phyloP scores from a whole-genome alignment of 2,797 vertebrate species.

The Anabacerthia variegaticeps region DNA sequence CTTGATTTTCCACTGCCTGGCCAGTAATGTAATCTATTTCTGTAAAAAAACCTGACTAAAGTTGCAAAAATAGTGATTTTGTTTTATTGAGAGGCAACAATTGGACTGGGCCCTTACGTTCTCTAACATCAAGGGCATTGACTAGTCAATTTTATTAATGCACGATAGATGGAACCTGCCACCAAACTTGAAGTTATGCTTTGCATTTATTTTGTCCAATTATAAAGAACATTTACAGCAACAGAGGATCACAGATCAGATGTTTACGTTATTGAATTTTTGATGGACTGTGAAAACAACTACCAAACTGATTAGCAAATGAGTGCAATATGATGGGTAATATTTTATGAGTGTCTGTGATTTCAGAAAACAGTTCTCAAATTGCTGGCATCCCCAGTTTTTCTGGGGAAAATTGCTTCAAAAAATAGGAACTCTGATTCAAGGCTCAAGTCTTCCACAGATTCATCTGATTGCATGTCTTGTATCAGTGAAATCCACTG shows the following conservation, averaged over 20 bases:
- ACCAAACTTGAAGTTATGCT: not conserved
- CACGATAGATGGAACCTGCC: not conserved
- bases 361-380: not conserved
- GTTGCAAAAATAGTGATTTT: not conserved
- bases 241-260: not conserved
- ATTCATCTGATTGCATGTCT: not conserved
- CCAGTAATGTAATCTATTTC: not conserved
- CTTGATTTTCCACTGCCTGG: not conserved
- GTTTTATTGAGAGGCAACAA: not conserved
- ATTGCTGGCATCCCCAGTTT: not conserved
- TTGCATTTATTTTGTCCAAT: not conserved
- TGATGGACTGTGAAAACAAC: not conserved
- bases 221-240: not conserved
- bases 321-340: not conserved
- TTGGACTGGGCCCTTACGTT: not conserved
- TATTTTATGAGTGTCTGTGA: not conserved
- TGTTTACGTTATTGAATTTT: not conserved
- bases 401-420: not conserved
- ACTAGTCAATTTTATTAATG: not conserved
- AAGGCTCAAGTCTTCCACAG: not conserved
- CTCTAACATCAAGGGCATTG: not conserved
- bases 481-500: conserved; percentile 21
- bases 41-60: not conserved
- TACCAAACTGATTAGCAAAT: not conserved
- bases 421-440: not conserved